Conservation (phyloP, 2,113 vertebrate genomes). For the Salvelinus alpinus region DNA sequence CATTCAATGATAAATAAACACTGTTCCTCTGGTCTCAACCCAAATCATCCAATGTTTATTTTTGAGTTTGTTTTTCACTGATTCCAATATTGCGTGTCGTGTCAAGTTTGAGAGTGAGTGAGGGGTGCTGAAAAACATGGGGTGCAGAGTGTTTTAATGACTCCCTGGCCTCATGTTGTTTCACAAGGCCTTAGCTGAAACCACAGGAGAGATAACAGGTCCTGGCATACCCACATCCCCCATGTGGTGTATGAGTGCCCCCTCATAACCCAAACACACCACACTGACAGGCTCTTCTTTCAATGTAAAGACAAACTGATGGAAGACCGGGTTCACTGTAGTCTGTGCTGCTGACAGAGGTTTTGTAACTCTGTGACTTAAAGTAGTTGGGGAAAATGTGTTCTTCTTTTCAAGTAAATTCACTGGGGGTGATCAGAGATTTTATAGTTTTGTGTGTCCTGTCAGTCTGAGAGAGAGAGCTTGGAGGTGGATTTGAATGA, state of each 20-base stretch:
- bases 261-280: constrained; percentile 74
- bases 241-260: constrained; percentile 65
- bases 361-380: neutral
- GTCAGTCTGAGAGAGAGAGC: neutral
- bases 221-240: constrained; percentile 67
- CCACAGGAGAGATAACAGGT: constrained; percentile 60
- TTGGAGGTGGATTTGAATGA: neutral
- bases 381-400: neutral
- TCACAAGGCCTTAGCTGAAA: constrained; percentile 32
- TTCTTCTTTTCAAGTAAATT: too few species aligned
- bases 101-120: neutral
- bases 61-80: neutral
- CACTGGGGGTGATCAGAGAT: too few species aligned
- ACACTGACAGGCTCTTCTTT: constrained; percentile 49
- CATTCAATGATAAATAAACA: constrained; percentile 17
- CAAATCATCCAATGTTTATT: neutral
- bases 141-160: neutral
- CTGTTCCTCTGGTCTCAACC: constrained; percentile 16
- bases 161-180: neutral
- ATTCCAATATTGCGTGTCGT: neutral
- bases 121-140: constrained; percentile 1
- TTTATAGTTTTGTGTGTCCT: neutral
- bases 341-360: neutral
- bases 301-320: neutral
- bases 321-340: neutral